phyloP scores from a whole-genome alignment of 2,113 vertebrate genomes.

The Grammomys surdaster region DNA sequence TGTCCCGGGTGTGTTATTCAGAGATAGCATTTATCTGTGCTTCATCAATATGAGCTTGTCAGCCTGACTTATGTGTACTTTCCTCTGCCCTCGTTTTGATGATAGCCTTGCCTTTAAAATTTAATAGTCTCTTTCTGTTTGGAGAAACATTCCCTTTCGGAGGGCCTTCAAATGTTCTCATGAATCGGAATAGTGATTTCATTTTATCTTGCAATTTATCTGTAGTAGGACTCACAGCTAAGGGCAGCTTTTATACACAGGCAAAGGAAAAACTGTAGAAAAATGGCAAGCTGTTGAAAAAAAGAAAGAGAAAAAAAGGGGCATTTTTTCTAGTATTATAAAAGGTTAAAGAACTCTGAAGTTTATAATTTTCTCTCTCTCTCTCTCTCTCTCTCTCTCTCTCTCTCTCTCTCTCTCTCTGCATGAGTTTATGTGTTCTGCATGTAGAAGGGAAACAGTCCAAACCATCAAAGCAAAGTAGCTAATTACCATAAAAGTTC shows the following conservation, averaged over 20 bases:
- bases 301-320: neutral
- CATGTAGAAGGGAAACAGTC: neutral
- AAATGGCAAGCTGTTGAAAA: constrained; percentile 58
- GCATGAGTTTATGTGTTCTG: neutral
- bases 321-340: constrained; percentile 55
- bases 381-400: too few relatives aligned
- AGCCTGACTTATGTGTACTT: constrained; percentile 61
- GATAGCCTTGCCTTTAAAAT: constrained; percentile 67
- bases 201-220: constrained; percentile 79
- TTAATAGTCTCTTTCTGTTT: constrained; percentile 65
- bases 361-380: constrained; percentile 41
- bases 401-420: too few relatives aligned
- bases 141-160: constrained; percentile 76
- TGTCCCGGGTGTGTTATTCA: constrained; percentile 26
- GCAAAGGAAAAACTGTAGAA: constrained; percentile 59
- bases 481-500: constrained; percentile 44
- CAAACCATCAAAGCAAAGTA: constrained; percentile 11
- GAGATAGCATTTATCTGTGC: constrained; percentile 65
- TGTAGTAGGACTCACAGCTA: constrained; percentile 56
- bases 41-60: constrained; percentile 58
- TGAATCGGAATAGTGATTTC: constrained; percentile 63
- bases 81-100: constrained; percentile 61
- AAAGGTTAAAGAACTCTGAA: constrained; percentile 63
- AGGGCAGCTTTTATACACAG: constrained; percentile 64
- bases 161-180: constrained; percentile 66